These are phyloP conservation scores for Drosophila pseudoananassae DNA, from an alignment of 1,140 invertebrate genomes.

Conservation along the genomic window DNA sequence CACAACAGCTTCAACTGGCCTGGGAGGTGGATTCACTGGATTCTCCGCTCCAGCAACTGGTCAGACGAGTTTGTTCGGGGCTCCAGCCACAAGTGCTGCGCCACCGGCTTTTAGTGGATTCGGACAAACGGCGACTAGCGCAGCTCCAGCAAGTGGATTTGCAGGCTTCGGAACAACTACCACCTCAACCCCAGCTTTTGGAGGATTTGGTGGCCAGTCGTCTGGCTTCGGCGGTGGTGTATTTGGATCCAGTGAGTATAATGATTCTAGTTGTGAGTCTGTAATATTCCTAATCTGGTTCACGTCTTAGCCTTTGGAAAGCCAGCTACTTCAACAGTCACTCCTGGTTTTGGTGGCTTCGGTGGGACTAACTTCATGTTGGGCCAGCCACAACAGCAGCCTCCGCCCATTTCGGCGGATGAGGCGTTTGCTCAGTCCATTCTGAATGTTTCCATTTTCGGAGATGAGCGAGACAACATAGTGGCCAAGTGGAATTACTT, in stretches of 20 bases:
- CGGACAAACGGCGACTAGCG: slow-evolving; percentile 50
- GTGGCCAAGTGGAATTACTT: slow-evolving; percentile 97
- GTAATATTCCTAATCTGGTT: slow-evolving; percentile 23
- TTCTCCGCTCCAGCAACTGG: slow-evolving; percentile 51
- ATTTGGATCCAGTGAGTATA: slow-evolving; percentile 65
- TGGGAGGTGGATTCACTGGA: slow-evolving; percentile 66
- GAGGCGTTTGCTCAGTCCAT: slow-evolving; percentile 91
- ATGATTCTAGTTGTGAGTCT: neutral
- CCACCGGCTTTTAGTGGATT: slow-evolving; percentile 84
- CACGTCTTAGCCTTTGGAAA: slow-evolving; percentile 71
- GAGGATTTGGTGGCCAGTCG: slow-evolving; percentile 84
- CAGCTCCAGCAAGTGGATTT: slow-evolving; percentile 84
- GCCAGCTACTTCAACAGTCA: slow-evolving; percentile 70
- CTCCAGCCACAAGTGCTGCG: slow-evolving; percentile 49
- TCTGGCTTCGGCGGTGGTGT: slow-evolving; percentile 84
- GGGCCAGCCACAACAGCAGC: slow-evolving; percentile 85
- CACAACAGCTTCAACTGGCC: slow-evolving; percentile 63
- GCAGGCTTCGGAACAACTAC: slow-evolving; percentile 86
- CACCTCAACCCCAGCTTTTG: slow-evolving; percentile 84
- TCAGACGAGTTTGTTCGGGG: slow-evolving; percentile 76
- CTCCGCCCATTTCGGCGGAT: slow-evolving; percentile 86
- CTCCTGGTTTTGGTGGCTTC: slow-evolving; percentile 85
- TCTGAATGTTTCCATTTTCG: slow-evolving; percentile 93
- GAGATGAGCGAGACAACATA: slow-evolving; percentile 95
- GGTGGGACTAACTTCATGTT: slow-evolving; percentile 84